Base-by-base conservation (phyloP, 2,113 vertebrate genomes). In the Gadus macrocephalus region DNA sequence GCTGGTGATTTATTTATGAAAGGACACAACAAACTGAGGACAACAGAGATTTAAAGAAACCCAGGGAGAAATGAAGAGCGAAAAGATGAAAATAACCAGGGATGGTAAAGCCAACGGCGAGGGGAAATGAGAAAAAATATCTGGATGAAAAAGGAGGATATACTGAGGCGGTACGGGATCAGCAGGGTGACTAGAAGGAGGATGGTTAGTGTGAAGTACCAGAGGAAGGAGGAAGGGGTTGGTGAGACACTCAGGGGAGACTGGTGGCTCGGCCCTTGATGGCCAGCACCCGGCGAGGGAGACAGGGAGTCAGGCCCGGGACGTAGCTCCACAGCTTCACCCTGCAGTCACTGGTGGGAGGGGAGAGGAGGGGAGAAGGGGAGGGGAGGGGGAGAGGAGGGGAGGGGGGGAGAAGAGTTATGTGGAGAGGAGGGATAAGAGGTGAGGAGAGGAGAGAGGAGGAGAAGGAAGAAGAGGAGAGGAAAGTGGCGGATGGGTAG, bases 301-400 rank as follows among this genome's bases (percentile, higher is more conserved):
- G 95, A 93, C 97, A 98, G 66, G 96, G 97, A 87, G 96, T 98
- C 88, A 99, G 93, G 86, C 97, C 97, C 78, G 97, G 95, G 83
- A 98, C 93, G 93, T 98, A 99, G 90, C 83, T 96, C 97, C 97
- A 99, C 91, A 99, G 88, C 95, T 98, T 99, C 91, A 99, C 96
- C 89, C 96, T 93, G 93, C 96, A 98, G 93, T 99, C 97, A 83
- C 97, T 99, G 94, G 67, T 3, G 22, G 74, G 71, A n/a, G n/a
- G 71, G 67, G 38, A 60, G 28, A 6, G 55, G 17, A 3, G 15
- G 22, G 0, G 68, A 3, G 17, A 17, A 27, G 22, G 53, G 53
- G 67, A 69, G 59, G 61, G 9, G 58, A 58, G 11, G 31, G 53
- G 42, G 19, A 9, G 35, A 58, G 67, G 66, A n/a, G 56, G 72